Evolutionary conservation across 2,888 invertebrate species (phyloP).

Genomic region (Drosophila ochracea): DNA sequence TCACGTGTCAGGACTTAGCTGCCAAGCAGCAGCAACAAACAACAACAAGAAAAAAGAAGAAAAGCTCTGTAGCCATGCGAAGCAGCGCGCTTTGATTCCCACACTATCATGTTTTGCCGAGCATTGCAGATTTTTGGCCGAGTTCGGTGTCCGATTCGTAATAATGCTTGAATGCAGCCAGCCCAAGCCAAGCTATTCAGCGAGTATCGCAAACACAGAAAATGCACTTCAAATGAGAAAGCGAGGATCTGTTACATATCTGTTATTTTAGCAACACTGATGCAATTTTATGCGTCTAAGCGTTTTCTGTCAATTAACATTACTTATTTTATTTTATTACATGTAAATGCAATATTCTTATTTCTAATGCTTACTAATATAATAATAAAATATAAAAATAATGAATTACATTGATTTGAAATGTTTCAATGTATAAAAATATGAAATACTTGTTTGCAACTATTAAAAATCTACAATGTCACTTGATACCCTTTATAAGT

Average conservation of each 20-base stretch:
- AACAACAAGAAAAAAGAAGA: background rate
- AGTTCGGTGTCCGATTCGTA: conserved; percentile 44
- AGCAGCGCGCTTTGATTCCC: conserved; percentile 63
- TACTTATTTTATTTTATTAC: background rate
- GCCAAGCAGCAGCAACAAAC: conserved; percentile 34
- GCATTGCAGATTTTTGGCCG: conserved; percentile 60
- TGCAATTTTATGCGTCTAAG: conserved; percentile 45
- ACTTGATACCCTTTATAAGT: conserved; percentile 9
- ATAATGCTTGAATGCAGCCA: conserved; percentile 33
- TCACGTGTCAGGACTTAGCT: conserved; percentile 75
- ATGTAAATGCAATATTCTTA: background rate
- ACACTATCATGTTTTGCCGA: conserved; percentile 70
- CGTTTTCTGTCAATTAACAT: conserved; percentile 12
- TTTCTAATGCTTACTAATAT: background rate
- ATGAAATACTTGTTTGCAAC: background rate
- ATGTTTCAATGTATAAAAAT: background rate
- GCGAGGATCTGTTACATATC: conserved; percentile 39
- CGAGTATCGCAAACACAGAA: conserved; percentile 8
- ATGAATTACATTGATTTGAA: background rate
- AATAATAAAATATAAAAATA: background rate
- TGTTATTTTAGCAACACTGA: conserved; percentile 3
- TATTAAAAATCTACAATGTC: background rate
- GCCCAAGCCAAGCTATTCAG: background rate
- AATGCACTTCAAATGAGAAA: conserved; percentile 40
- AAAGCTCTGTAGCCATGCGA: conserved; percentile 26